Evolutionary conservation across 2,888 invertebrate species (phyloP), one percentile per base, ranked within the genome.

Genomic region (Torymus tubicola): DNA sequence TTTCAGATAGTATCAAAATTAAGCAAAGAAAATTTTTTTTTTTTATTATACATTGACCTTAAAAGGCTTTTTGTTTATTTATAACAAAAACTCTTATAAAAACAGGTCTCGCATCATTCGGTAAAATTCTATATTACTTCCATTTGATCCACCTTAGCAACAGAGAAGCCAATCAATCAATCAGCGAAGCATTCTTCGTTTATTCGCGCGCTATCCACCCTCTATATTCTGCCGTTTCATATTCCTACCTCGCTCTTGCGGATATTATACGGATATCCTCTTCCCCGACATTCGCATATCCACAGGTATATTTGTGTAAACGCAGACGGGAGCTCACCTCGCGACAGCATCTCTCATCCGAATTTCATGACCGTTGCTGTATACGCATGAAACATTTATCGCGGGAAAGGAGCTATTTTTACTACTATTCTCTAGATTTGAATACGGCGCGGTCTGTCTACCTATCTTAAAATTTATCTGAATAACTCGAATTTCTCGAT

Each of bases 211-310:
- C 42, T 42, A 42, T 42, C n/a, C 8, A 73, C 31, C 21, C 13
- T 12, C 16, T 8, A 14, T 55, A 63, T 14, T 55, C 31, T 8
- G 2, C 3, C 13, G 18, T 13, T 24, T 12, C 42, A 63, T 31
- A 57, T 12, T 24, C 31, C 16, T 52, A 42, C 42, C 8, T 42
- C 42, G 42, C 55, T 13, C 16, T n/a, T 55, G 73, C 11, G 57
- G 16, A 74, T 65, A 55, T 55, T 31, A 65, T 31, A 42, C 73
- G 64, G 42, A 63, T 74, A 65, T 57, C 53, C 52, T 72, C 24
- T 16, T 57, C 61, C 61, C 31, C 50, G 76, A 69, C 55, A n/a
- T 61, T 55, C 57, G 42, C 60, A 60, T 13, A n/a, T 18, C 5
- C 31, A 3, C 55, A 18, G 21, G n/a, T 64, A 64, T 76, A 52